These are phyloP conservation scores for Chaetodon trifasciatus DNA, from an alignment of 2,797 vertebrate species.

Conservation along the genomic window DNA sequence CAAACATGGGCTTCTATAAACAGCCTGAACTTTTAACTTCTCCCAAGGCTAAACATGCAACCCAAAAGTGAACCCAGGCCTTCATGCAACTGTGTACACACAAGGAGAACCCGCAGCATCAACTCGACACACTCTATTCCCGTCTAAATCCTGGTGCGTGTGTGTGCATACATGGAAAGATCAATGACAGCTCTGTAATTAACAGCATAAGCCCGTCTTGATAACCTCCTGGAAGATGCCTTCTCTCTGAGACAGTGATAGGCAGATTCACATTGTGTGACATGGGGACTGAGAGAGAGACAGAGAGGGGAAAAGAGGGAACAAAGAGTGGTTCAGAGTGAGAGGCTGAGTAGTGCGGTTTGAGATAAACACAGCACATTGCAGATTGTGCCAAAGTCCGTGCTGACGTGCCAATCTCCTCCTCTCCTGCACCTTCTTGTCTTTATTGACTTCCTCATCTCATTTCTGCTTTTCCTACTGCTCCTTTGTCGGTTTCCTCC, in stretches of 20 bases:
- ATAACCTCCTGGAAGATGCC: slow-evolving; percentile 56
- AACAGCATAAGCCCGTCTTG: slow-evolving; percentile 43
- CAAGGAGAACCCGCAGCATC: slow-evolving; percentile 13
- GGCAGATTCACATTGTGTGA: slow-evolving; percentile 39
- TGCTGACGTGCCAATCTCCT: not conserved
- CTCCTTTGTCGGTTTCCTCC: slow-evolving; percentile 25
- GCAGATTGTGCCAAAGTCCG: slow-evolving; percentile 12
- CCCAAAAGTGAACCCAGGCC: slow-evolving; percentile 24
- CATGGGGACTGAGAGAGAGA: slow-evolving; percentile 14
- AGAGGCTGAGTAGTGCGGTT: slow-evolving; percentile 15
- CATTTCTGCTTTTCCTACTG: slow-evolving; percentile 22
- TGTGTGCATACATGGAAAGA: slow-evolving; percentile 27
- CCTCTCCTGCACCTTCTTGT: slow-evolving; percentile 18
- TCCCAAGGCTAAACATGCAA: slow-evolving; percentile 15
- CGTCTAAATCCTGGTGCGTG: slow-evolving; percentile 13
- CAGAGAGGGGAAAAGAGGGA: slow-evolving; percentile 14
- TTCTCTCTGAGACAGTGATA: slow-evolving; percentile 39
- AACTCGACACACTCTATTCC: not conserved
- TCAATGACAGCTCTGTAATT: slow-evolving; percentile 70
- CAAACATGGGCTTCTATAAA: slow-evolving; percentile 9
- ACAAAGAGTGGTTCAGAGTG: slow-evolving; percentile 25
- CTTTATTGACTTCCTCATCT: slow-evolving; percentile 34
- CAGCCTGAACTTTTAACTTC: slow-evolving; percentile 19
- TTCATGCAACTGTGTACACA: slow-evolving; percentile 18
- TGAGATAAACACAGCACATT: slow-evolving; percentile 37